Conservation (phyloP, 2,888 invertebrate genomes). For the Euplexia lucipara region DNA sequence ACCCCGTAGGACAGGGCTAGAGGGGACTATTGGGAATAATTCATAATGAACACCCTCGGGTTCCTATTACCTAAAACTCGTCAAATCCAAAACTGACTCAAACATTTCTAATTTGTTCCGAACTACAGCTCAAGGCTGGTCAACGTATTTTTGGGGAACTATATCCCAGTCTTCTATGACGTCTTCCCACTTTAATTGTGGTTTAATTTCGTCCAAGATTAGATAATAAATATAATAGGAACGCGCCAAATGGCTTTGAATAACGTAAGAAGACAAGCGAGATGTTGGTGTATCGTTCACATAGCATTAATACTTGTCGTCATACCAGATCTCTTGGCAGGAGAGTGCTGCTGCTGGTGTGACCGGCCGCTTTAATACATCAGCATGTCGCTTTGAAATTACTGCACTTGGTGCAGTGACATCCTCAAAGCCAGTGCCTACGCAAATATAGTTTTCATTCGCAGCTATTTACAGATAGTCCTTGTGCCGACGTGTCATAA, state of each 20-base stretch:
- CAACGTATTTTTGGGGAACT: conserved; percentile 33
- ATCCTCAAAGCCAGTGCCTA: conserved; percentile 65
- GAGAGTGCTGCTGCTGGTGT: conserved; percentile 26
- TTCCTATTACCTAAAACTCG: not conserved
- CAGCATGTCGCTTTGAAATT: conserved; percentile 75
- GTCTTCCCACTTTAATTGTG: conserved; percentile 45
- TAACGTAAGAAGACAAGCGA: conserved; percentile 45
- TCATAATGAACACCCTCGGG: conserved; percentile 1
- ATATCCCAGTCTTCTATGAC: conserved; percentile 26
- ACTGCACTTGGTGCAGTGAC: conserved; percentile 71
- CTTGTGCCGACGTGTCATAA: conserved; percentile 46
- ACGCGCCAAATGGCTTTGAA: conserved; percentile 52
- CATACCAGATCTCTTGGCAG: conserved; percentile 73
- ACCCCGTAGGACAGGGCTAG: no score
- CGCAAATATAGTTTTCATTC: conserved; percentile 68
- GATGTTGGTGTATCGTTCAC: conserved; percentile 48
- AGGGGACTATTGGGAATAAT: no score
- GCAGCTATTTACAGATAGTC: conserved; percentile 66
- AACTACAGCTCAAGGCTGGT: conserved; percentile 5
- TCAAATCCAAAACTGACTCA: not conserved
- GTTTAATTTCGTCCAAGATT: conserved; percentile 50
- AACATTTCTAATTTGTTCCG: conserved; percentile 8
- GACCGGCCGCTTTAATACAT: conserved; percentile 74
- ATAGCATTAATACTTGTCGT: conserved; percentile 63
- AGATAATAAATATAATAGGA: conserved; percentile 47